phyloP scores from a whole-genome alignment of 2,888 invertebrate species.

The Entomobrya multifasciata region DNA sequence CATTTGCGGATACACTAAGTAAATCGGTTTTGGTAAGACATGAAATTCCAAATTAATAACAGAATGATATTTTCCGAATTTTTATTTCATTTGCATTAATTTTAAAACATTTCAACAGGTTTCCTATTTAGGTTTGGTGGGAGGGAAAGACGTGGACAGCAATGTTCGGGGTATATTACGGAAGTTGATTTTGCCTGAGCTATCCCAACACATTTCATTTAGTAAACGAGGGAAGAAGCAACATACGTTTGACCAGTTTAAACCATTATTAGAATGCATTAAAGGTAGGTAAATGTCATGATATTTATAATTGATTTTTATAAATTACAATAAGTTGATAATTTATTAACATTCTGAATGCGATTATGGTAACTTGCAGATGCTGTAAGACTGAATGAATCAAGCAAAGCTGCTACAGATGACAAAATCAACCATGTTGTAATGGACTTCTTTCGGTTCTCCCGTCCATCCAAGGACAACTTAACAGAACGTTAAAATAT shows the following conservation, averaged over 20 bases:
- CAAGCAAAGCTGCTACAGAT: not conserved
- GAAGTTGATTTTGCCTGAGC: not conserved
- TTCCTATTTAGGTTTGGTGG: not conserved
- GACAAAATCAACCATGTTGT: not conserved
- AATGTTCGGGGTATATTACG: not conserved
- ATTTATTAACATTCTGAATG: too few relatives aligned
- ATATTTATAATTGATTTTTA: not conserved
- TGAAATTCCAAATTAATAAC: not conserved
- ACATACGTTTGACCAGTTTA: not conserved
- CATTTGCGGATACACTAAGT: too few relatives aligned
- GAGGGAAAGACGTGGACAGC: not conserved
- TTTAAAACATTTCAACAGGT: not conserved
- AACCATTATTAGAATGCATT: not conserved
- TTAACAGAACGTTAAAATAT: too few relatives aligned
- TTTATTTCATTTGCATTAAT: not conserved
- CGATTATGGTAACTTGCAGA: too few relatives aligned
- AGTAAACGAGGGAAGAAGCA: not conserved
- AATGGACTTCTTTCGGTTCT: slow-evolving; percentile 11
- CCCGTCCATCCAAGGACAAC: not conserved
- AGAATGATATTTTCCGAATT: not conserved
- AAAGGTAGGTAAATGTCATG: not conserved
- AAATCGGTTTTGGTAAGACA: not conserved
- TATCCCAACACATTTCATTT: not conserved
- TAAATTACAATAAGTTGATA: too few relatives aligned
- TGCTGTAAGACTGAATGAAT: not conserved